Percentiles rank a stretch among this genome's conserved stretches.
These are phyloP conservation scores for Yponomeuta plumbellus DNA, from an alignment of 2,888 invertebrate genomes.

Conservation along the genomic window DNA sequence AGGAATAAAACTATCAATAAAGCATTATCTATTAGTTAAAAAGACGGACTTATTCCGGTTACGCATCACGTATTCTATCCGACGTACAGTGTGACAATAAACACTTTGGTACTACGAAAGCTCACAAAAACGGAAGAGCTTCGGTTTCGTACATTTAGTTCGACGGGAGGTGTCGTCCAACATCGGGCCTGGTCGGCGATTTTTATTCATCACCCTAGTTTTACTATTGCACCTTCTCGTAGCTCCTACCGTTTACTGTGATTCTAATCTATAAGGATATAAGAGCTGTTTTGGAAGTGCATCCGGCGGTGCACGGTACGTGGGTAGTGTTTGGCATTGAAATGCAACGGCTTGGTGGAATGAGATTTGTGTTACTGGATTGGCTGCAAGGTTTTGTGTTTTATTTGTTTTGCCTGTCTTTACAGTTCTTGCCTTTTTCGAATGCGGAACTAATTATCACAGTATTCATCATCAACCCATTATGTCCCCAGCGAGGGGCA, in stretches of 20 bases:
- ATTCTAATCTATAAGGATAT: neutral
- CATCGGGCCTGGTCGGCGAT: neutral
- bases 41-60: neutral
- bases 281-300: neutral
- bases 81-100: neutral
- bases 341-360: constrained; percentile 1
- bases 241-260: neutral
- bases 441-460: too few species aligned
- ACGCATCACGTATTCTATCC: constrained; percentile 1
- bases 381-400: neutral
- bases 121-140: neutral
- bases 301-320: neutral
- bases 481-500: too few species aligned
- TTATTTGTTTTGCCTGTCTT: neutral
- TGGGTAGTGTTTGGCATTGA: neutral
- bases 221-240: neutral
- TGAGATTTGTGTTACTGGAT: neutral
- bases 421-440: neutral
- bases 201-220: neutral
- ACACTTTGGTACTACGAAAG: neutral
- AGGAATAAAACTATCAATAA: neutral
- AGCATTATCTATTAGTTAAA: neutral
- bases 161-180: neutral
- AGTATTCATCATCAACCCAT: too few species aligned
- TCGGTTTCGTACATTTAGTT: neutral